phyloP scores from a whole-genome alignment of 2,888 invertebrate genomes.

The Leptothorax acervorum region DNA sequence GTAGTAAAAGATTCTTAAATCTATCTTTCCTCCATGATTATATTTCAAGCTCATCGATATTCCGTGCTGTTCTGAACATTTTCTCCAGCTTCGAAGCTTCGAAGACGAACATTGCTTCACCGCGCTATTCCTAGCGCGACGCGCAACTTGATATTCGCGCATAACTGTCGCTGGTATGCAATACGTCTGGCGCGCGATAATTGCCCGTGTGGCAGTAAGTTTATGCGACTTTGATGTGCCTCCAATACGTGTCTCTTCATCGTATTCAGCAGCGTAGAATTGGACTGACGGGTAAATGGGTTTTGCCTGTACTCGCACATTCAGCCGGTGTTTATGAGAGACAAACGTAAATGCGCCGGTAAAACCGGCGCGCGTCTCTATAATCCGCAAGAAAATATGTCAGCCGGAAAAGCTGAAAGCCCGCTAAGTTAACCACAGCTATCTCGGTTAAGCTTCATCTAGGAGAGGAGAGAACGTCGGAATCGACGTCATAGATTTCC shows the following conservation, averaged over 20 bases:
- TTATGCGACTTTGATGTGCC: conserved; percentile 63
- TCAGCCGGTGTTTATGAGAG: conserved; percentile 42
- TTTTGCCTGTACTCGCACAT: conserved; percentile 38
- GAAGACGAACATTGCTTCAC: neutral
- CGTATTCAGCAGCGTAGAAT: conserved; percentile 19
- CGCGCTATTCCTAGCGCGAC: conserved; percentile 18
- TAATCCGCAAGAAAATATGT: conserved; percentile 46
- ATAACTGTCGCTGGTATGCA: conserved; percentile 32
- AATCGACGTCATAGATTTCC: conserved; percentile 10
- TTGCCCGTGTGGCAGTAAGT: conserved; percentile 55
- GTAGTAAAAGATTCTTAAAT: conserved; percentile 12
- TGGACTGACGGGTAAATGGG: conserved; percentile 56
- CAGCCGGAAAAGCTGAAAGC: conserved; percentile 26
- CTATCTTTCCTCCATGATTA: neutral
- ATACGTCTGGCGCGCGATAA: conserved; percentile 58
- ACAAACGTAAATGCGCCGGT: conserved; percentile 46
- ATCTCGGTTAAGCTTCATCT: conserved; percentile 5
- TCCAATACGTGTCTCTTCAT: conserved; percentile 59
- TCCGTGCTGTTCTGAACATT: conserved; percentile 9
- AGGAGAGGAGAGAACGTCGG: neutral
- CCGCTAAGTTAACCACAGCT: conserved; percentile 18
- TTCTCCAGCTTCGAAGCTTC: conserved; percentile 3
- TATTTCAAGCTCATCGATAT: conserved; percentile 24
- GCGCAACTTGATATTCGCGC: conserved; percentile 40
- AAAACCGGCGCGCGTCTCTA: conserved; percentile 12